Percentiles rank a stretch among this genome's conserved stretches.
These are phyloP conservation scores for Paedocypris micromegethes DNA, from an alignment of 2,797 vertebrate species.

Conservation along the genomic window DNA sequence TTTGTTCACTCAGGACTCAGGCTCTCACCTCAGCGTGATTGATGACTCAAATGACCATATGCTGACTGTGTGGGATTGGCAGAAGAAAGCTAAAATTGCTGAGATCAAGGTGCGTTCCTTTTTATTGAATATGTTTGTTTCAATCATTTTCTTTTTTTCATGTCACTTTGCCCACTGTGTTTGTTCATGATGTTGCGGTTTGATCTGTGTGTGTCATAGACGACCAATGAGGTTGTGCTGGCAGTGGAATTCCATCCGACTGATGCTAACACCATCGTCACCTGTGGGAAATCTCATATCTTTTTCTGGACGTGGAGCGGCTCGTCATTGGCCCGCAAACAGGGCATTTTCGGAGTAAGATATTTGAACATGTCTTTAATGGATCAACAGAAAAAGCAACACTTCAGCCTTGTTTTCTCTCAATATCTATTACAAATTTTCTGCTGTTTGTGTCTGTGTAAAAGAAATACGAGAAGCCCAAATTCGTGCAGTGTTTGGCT, in stretches of 20 bases:
- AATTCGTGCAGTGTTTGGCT: constrained; percentile 91
- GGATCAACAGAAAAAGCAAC: not conserved
- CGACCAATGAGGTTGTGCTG: constrained; percentile 93
- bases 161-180: not conserved
- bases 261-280: constrained; percentile 89
- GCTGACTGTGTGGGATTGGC: constrained; percentile 97
- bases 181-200: not conserved
- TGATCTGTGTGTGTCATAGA: constrained; percentile 59
- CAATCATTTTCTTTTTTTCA: not conserved
- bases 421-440: not conserved
- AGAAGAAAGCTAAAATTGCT: constrained; percentile 89
- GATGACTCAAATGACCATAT: constrained; percentile 98
- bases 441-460: constrained; percentile 5
- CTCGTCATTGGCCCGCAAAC: constrained; percentile 87
- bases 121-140: not conserved
- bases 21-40: constrained; percentile 88
- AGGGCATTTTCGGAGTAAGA: constrained; percentile 95
- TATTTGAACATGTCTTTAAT: too few species aligned
- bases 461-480: constrained; percentile 97
- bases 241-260: constrained; percentile 93
- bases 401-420: too few species aligned
- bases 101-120: constrained; percentile 85
- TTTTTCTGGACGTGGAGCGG: constrained; percentile 98
- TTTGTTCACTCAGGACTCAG: constrained; percentile 77
- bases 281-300: constrained; percentile 96